Conservation (phyloP, 2,888 invertebrate species). For the Spodoptera picta region DNA sequence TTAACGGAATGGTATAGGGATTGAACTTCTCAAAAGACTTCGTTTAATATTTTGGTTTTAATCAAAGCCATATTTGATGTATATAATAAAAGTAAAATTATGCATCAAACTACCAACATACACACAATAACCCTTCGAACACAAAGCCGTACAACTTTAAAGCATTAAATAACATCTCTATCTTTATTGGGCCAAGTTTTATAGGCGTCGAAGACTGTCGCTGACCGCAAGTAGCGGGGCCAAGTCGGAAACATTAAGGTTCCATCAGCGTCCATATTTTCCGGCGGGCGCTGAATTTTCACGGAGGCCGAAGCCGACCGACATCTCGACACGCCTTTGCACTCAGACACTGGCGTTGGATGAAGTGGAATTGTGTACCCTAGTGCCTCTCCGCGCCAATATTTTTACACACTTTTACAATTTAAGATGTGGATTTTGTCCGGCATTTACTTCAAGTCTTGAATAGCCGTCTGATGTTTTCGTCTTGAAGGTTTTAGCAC, state of each 20-base stretch:
- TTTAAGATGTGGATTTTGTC: conserved; percentile 66
- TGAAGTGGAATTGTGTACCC: conserved; percentile 81
- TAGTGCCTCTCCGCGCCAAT: conserved; percentile 73
- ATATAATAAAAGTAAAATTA: background rate
- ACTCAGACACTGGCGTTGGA: conserved; percentile 81
- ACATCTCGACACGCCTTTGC: conserved; percentile 86
- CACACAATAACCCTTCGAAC: conserved; percentile 22
- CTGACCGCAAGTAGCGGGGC: conserved; percentile 81
- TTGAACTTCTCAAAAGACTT: too few species aligned
- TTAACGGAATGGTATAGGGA: too few species aligned
- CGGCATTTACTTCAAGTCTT: conserved; percentile 41
- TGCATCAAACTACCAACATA: conserved; percentile 9
- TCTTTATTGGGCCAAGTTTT: conserved; percentile 73
- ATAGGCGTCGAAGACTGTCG: conserved; percentile 74
- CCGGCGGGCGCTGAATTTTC: conserved; percentile 81
- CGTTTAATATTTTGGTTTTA: too few species aligned
- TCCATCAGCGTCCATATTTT: conserved; percentile 86
- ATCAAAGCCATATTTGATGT: too few species aligned
- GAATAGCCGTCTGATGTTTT: conserved; percentile 32
- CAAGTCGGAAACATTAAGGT: conserved; percentile 87
- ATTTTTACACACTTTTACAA: conserved; percentile 76
- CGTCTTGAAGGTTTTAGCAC: conserved; percentile 4
- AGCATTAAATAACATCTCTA: conserved; percentile 59
- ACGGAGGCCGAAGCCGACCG: conserved; percentile 77
- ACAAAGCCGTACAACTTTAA: conserved; percentile 32